A percentile compares a stretch with the other conserved stretches of the same genome.
Evolutionary conservation across 2,113 vertebrate genomes (phyloP).

Genomic region (Lonchura striata): DNA sequence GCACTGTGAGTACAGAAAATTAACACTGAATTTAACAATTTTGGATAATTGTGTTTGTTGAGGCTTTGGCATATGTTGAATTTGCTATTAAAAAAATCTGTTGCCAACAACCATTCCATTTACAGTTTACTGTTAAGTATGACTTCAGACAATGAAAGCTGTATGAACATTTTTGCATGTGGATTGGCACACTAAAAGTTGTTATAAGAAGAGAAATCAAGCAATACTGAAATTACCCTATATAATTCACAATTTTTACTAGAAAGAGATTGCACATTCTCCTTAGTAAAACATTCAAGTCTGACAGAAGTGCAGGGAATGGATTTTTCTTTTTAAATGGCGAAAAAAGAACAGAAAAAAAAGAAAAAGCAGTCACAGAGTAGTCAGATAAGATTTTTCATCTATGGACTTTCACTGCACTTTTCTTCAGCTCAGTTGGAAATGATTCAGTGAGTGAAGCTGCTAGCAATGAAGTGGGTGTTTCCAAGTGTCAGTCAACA

Average conservation of each 20-base stretch:
- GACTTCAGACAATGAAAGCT: background rate
- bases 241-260: background rate
- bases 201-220: background rate
- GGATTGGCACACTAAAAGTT: background rate
- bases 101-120: background rate
- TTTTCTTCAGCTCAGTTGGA: background rate
- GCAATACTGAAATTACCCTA: background rate
- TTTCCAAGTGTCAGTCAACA: slow-evolving; percentile 37
- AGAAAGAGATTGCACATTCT: background rate
- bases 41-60: background rate
- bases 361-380: background rate
- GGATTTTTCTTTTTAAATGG: background rate
- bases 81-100: background rate
- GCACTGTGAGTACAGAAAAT: background rate
- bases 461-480: slow-evolving; percentile 3
- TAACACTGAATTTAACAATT: background rate
- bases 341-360: background rate
- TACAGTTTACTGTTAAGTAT: background rate
- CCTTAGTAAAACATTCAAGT: background rate
- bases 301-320: background rate
- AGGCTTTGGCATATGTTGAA: background rate
- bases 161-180: background rate
- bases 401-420: background rate
- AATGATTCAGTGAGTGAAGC: background rate
- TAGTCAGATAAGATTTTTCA: background rate